Conservation (phyloP, 2,797 vertebrate genomes). For the Siniperca undulata region DNA sequence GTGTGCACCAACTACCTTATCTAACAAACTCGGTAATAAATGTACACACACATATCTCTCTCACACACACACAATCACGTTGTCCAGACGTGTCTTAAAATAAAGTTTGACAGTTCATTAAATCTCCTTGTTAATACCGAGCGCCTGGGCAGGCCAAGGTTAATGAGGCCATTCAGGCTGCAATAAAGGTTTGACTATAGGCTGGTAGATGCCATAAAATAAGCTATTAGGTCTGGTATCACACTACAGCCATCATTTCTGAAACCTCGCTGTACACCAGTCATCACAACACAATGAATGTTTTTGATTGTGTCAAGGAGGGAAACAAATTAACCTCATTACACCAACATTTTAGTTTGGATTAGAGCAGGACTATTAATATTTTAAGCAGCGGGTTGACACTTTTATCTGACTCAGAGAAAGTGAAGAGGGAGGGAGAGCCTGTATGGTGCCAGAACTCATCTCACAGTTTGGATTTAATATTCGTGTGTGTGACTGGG, state of each 20-base stretch:
- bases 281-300: constrained; percentile 29
- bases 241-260: not conserved
- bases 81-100: not conserved
- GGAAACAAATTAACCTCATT: constrained; percentile 46
- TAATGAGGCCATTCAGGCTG: constrained; percentile 63
- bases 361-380: constrained; percentile 18
- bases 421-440: not conserved
- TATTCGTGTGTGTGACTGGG: not conserved
- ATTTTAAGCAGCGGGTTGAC: constrained; percentile 19
- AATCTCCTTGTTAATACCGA: constrained; percentile 42
- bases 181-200: constrained; percentile 48
- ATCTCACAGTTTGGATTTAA: not conserved
- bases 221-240: constrained; percentile 31
- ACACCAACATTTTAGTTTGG: constrained; percentile 20
- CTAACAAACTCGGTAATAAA: constrained; percentile 4
- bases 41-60: not conserved
- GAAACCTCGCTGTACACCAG: not conserved
- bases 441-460: not conserved
- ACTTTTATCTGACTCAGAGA: constrained; percentile 21
- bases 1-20: constrained; percentile 12
- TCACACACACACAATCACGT: not conserved
- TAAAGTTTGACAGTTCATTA: constrained; percentile 67
- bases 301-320: constrained; percentile 13
- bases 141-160: constrained; percentile 49
- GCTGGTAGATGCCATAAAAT: constrained; percentile 45